These are phyloP conservation scores for Phoenoteleia sp. DNA, from an alignment of 2,888 invertebrate genomes.

Conservation along the genomic window DNA sequence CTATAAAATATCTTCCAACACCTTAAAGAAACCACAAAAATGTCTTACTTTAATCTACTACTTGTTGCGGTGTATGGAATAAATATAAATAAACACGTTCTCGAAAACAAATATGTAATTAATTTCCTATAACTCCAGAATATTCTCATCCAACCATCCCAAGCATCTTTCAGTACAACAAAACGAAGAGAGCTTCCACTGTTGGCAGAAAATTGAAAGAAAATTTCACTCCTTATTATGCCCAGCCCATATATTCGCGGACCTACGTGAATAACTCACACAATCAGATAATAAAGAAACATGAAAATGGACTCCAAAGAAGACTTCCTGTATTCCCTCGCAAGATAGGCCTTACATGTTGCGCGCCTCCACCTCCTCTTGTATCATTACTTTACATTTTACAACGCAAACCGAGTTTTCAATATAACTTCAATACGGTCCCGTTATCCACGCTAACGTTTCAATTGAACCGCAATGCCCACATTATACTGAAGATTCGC, in stretches of 20 bases:
- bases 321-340: slow-evolving; percentile 55
- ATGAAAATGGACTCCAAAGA: slow-evolving; percentile 45
- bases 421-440: slow-evolving; percentile 56
- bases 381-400: slow-evolving; percentile 51
- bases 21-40: too few species aligned
- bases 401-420: slow-evolving; percentile 42
- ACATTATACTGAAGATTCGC: background rate
- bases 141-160: too few species aligned
- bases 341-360: background rate
- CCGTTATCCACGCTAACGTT: slow-evolving; percentile 59
- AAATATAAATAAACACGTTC: too few species aligned
- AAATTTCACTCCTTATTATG: slow-evolving; percentile 15
- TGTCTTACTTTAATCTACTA: too few species aligned
- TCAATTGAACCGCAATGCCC: slow-evolving; percentile 37
- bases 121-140: too few species aligned
- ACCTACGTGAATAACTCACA: background rate
- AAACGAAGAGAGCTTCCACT: too few species aligned
- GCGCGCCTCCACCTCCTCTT: too few species aligned
- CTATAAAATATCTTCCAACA: too few species aligned
- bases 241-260: background rate
- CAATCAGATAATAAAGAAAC: slow-evolving; percentile 44
- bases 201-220: too few species aligned
- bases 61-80: too few species aligned
- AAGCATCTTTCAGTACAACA: too few species aligned
- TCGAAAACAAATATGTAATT: too few species aligned